Base-by-base conservation (phyloP, 2,797 vertebrate genomes). In the Chaetodon trifasciatus region DNA sequence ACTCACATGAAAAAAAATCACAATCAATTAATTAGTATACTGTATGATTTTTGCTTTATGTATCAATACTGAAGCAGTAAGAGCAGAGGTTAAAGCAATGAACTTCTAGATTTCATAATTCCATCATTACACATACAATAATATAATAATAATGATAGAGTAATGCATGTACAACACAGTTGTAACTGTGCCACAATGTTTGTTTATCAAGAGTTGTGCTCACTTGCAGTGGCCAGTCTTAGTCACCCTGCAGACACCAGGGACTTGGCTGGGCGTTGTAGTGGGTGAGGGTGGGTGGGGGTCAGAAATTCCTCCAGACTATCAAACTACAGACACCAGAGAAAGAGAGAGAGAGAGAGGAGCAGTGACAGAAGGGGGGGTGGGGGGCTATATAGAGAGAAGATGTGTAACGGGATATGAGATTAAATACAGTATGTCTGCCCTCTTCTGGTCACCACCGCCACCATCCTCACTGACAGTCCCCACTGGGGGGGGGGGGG, bases 341-440 rank as follows among this genome's bases (percentile, higher is more conserved):
- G 69, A 50, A 6, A 44, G 42, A 53, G 57, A 74, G 17, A 60
- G 17, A 60, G 23, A 42, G 52, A 61, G 44, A 67, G 66, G 67
- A 23, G 72, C 23, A 50, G 62, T 49, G 61, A 75, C 57, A 80
- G 71, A 63, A 11, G 57, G 49, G 71, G 32, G 32, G 71, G 35
- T 23, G 56, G 70, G 64, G 28, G 40, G 37, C 9, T 53, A 28
- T 53, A 79, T 64, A 60, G 70, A 79, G 61, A 78, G 23, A 81
- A 72, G 60, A 91, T 81, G 46, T 89, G 90, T 91, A 79, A 93
- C 79, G 35, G 87, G 72, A 93, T 88, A 91, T 86, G 86, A 91
- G 89, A 93, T 94, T 94, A 94, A 96, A 95, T 94, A 96, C 92
- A 94, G 93, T 96, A 95, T 96, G 95, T 90, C 96, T 96, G 96